Percentiles rank a stretch among this genome's conserved stretches.
Conservation (phyloP, 2,113 vertebrate species). For the Rynchops niger region DNA sequence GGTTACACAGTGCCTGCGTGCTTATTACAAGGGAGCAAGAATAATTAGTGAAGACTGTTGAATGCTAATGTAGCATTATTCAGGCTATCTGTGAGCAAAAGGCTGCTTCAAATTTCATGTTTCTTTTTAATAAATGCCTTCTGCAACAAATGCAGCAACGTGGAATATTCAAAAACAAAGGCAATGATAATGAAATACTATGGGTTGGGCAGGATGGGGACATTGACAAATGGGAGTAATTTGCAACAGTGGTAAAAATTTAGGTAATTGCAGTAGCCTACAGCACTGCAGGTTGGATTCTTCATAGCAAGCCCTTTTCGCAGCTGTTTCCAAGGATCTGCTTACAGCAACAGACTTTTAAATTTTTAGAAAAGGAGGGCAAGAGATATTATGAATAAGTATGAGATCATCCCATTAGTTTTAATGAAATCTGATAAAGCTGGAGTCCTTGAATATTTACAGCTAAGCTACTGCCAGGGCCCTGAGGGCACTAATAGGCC, state of each 20-base stretch:
- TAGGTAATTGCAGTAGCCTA: not conserved
- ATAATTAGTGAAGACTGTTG: not conserved
- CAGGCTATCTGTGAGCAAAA: not conserved
- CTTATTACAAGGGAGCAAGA: not conserved
- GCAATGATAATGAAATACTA: not conserved
- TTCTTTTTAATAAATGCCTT: not conserved
- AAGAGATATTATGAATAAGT: not conserved
- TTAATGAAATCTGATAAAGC: conserved; percentile 7
- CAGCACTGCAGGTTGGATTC: not conserved
- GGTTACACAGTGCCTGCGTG: not conserved
- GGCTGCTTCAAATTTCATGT: not conserved
- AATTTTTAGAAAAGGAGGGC: not conserved
- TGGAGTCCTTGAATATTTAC: not conserved
- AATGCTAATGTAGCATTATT: not conserved
- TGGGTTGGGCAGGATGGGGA: not conserved
- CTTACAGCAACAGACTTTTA: not conserved
- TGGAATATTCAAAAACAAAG: not conserved
- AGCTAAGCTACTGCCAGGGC: not conserved
- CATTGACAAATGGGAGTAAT: not conserved
- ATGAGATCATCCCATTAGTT: not conserved
- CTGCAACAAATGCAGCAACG: not conserved
- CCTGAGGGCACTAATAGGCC: not conserved
- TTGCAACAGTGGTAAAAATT: not conserved
- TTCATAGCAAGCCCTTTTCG: not conserved
- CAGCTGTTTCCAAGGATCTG: not conserved